A percentile compares a stretch with the other conserved stretches of the same genome.
These are phyloP conservation scores for Triplophysa rosa DNA, from an alignment of 2,113 vertebrate genomes.

Conservation along the genomic window DNA sequence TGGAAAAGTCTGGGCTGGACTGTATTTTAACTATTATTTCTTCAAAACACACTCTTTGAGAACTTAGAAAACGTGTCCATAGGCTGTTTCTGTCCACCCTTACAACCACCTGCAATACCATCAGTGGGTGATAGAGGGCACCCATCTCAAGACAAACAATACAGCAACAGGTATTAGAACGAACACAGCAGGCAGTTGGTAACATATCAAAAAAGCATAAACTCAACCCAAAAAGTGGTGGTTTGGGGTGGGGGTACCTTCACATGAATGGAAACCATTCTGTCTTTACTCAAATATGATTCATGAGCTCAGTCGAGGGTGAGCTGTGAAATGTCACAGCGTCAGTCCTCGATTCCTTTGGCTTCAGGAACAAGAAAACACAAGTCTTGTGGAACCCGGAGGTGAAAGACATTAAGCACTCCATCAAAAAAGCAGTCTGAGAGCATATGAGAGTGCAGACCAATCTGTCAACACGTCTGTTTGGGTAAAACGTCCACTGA, in stretches of 20 bases:
- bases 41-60: not conserved
- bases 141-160: constrained; percentile 62
- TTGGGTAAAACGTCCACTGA: constrained; percentile 31
- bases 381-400: constrained; percentile 50
- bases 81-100: not conserved
- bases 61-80: not conserved
- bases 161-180: not conserved
- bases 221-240: not conserved
- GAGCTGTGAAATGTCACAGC: constrained; percentile 57
- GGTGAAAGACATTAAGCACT: constrained; percentile 54
- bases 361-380: constrained; percentile 63
- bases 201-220: not conserved
- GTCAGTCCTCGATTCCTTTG: constrained; percentile 35
- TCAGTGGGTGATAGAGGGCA: constrained; percentile 69
- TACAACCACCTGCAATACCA: not conserved
- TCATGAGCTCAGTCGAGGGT: constrained; percentile 5
- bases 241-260: not conserved
- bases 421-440: not conserved
- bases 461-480: constrained; percentile 34
- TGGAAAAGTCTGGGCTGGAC: not conserved
- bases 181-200: not conserved
- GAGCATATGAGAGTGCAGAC: not conserved
- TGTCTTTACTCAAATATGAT: constrained; percentile 9
- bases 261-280: not conserved
- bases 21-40: constrained; percentile 7